A percentile compares a stretch with the other conserved stretches of the same genome.
Conservation (phyloP, 2,797 vertebrate species). For the Salarias fasciatus region DNA sequence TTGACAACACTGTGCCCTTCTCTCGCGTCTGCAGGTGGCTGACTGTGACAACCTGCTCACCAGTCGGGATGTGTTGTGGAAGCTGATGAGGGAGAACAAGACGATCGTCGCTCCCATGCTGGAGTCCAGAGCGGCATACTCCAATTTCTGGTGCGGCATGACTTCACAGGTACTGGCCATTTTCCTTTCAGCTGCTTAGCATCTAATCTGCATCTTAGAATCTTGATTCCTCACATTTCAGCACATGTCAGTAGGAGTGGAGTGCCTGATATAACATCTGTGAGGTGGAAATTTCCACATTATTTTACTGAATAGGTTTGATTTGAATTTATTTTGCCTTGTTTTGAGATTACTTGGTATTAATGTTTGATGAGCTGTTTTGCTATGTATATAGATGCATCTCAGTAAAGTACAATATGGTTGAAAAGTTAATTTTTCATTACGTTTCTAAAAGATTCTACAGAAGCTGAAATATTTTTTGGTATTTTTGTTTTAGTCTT, state of each 20-base stretch:
- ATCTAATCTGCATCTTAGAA: neutral
- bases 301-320: no score
- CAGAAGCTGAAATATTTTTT: no score
- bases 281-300: no score
- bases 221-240: neutral
- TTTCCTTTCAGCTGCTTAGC: neutral
- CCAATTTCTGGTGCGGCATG: constrained; percentile 97
- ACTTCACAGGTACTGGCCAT: constrained; percentile 86
- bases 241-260: neutral
- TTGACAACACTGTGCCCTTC: constrained; percentile 46
- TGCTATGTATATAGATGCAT: no score
- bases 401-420: no score
- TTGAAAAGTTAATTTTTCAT: no score
- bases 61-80: constrained; percentile 81
- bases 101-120: constrained; percentile 92
- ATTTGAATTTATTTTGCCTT: no score
- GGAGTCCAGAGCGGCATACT: constrained; percentile 92
- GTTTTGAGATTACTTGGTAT: no score
- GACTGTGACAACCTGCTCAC: constrained; percentile 90
- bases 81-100: constrained; percentile 89
- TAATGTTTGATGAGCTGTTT: no score
- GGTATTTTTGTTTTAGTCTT: no score
- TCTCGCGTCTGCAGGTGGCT: constrained; percentile 71
- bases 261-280: no score
- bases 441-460: no score